Base-by-base conservation (phyloP, 2,113 vertebrate genomes). In the Falco punctatus region DNA sequence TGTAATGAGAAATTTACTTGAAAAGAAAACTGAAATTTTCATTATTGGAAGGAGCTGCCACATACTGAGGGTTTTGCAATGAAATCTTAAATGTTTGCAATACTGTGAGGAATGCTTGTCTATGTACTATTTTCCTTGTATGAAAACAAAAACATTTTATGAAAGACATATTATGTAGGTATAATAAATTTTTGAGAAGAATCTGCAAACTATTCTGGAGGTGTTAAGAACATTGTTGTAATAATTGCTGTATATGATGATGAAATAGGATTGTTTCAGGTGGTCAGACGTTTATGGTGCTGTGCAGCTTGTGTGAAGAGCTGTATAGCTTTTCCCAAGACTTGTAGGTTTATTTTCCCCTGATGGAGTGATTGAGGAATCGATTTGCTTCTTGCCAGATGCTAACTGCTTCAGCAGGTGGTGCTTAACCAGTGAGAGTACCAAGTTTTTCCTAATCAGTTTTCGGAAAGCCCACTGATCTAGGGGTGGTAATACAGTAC, bases 231-330 rank as follows among this genome's bases (percentile, higher is more conserved):
- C 1, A 2, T 2, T 40, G 8, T 18, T 64, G 14, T 42, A 30
- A 1, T 44, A 54, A 70, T 19, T 67, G 16, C 57, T 69, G 2
- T 33, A 7, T 46, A 5, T 0, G 0, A 1, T 69, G 30, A 38
- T 62, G 80, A 54, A 46, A 5, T 5, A 15, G 22, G 22, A 11
- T 38, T 78, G 17, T 48, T 58, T 49, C 49, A 64, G 38, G 28
- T 81, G 61, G 32, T 55, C 52, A 20, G 38, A 35, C 55, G 33
- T 33, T 55, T 13, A 12, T 46, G 30, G 10, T 44, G 26, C 54
- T n/a, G 7, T 59, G 16, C 28, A 67, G 24, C 38, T 54, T n/a
- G 16, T 42, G 40, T 4, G 1, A 55, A 64, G 48, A 80, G 26
- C n/a, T 88, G 7, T 9, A 4, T 13, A 18, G 35, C 30, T 91